These are phyloP conservation scores for Oreocharis arfaki DNA, from an alignment of 2,113 vertebrate genomes.

Conservation along the genomic window DNA sequence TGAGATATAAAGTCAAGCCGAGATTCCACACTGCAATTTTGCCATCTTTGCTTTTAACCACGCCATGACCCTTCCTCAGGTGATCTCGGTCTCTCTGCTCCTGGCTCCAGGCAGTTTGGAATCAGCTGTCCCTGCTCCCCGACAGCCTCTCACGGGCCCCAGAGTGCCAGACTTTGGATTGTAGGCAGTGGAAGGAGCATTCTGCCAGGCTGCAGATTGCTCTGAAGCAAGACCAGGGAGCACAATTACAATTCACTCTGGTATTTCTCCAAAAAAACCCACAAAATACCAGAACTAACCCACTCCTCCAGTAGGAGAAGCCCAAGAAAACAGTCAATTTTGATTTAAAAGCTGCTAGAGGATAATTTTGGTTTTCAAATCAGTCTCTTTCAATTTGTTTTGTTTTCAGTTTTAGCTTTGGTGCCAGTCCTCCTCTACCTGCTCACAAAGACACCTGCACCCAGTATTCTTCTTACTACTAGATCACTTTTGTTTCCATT, in stretches of 20 bases:
- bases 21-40: not conserved
- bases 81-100: not conserved
- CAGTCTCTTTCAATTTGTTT: not conserved
- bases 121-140: not conserved
- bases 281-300: not conserved
- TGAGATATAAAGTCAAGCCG: not conserved
- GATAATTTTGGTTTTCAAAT: not conserved
- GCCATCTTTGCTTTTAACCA: not conserved
- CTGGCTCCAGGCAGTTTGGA: not conserved
- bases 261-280: not conserved
- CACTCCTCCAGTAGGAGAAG: not conserved
- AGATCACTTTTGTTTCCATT: not conserved
- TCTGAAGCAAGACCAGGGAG: not conserved
- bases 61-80: not conserved
- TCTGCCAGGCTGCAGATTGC: not conserved
- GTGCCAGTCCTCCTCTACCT: not conserved
- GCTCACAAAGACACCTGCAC: not conserved
- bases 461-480: not conserved
- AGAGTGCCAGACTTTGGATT: not conserved
- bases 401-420: not conserved
- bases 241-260: not conserved
- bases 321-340: not conserved
- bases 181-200: not conserved
- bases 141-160: not conserved
- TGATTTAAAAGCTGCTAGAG: not conserved